Evolutionary conservation across 1,140 invertebrate species (phyloP).

Genomic region (Brachionus asplanchnoidis): DNA sequence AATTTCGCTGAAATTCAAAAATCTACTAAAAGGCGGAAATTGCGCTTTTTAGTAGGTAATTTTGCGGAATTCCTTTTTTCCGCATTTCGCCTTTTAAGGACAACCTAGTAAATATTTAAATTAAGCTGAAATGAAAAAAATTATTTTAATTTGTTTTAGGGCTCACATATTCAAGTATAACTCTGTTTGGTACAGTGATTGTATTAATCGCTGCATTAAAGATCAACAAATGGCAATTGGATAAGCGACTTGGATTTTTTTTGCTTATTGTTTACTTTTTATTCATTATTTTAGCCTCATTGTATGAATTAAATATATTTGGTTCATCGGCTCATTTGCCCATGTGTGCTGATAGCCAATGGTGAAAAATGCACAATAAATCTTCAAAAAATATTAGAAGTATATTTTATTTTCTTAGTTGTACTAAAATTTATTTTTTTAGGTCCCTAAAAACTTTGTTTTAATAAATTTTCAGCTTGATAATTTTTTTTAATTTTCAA

Average conservation of each 20-base stretch:
- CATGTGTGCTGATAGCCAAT: conserved; percentile 60
- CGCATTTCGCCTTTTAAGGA: too few species aligned
- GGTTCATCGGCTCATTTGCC: conserved; percentile 72
- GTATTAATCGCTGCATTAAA: conserved; percentile 47
- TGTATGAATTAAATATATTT: conserved; percentile 80
- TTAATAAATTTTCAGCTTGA: too few species aligned
- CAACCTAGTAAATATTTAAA: too few species aligned
- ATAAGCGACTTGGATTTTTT: conserved; percentile 65
- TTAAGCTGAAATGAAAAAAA: background rate
- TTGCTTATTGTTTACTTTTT: conserved; percentile 72
- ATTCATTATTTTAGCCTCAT: conserved; percentile 71
- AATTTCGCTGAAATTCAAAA: too few species aligned
- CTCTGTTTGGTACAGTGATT: conserved; percentile 49
- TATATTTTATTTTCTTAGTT: too few species aligned
- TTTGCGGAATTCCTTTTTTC: too few species aligned
- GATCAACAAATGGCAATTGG: conserved; percentile 50
- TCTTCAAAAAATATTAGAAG: too few species aligned
- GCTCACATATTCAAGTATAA: conserved; percentile 52
- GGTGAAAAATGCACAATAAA: background rate
- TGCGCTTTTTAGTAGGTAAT: too few species aligned
- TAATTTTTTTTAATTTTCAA: too few species aligned
- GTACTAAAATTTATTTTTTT: background rate
- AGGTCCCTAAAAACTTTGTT: background rate
- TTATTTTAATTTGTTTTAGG: conserved; percentile 44
- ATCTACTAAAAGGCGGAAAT: too few species aligned